A percentile compares a stretch with the other conserved stretches of the same genome.
Conservation (phyloP, 37 sponge, comb jelly and placozoan species). For the Petrosia ficiformis region DNA sequence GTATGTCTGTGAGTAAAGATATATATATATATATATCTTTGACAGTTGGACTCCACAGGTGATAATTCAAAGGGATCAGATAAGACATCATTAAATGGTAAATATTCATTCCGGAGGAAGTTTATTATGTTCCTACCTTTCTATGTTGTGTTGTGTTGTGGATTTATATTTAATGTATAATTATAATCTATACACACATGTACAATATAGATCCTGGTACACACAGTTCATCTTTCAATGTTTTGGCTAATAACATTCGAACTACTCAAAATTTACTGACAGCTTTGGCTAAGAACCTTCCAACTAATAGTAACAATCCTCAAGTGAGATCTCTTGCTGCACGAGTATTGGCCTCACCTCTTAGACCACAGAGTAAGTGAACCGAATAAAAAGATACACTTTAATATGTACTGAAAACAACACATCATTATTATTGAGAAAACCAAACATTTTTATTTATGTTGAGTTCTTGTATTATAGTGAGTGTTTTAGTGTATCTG, state of each 20-base stretch:
- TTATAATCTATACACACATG: background rate
- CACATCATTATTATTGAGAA: too few species aligned
- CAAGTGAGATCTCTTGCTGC: conserved; percentile 43
- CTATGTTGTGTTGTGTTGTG: too few species aligned
- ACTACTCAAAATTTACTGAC: conserved; percentile 50
- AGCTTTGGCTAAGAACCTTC: conserved; percentile 48
- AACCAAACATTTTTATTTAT: too few species aligned
- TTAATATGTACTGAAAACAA: background rate
- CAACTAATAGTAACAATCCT: conserved; percentile 30
- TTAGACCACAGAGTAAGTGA: conserved; percentile 25
- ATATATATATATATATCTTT: too few species aligned
- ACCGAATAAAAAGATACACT: background rate
- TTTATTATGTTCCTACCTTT: too few species aligned
- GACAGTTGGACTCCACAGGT: too few species aligned
- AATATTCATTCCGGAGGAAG: too few species aligned
- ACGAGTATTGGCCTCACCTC: conserved; percentile 35
- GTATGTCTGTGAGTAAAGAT: too few species aligned
- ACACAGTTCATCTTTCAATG: conserved; percentile 5
- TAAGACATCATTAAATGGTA: too few species aligned
- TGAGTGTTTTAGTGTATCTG: too few species aligned
- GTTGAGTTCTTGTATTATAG: too few species aligned
- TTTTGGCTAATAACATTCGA: conserved; percentile 36
- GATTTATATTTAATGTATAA: background rate
- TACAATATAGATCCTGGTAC: conserved; percentile 4
- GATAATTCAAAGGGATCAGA: too few species aligned